Percentiles rank a stretch among this genome's conserved stretches.
Conservation (phyloP, 2,888 invertebrate genomes). For the Leucozona laternaria region DNA sequence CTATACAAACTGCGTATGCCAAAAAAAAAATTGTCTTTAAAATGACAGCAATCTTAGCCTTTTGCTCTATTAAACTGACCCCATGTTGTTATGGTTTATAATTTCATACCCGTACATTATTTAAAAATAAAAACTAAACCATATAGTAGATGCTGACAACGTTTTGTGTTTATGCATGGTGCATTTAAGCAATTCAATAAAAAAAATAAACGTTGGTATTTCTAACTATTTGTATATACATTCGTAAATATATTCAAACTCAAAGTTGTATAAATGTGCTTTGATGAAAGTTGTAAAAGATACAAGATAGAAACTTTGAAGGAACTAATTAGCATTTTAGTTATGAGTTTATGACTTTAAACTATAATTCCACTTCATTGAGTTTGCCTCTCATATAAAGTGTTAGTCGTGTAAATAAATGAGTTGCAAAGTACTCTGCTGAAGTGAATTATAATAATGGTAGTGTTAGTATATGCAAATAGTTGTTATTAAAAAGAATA, state of each 20-base stretch:
- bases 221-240: not conserved
- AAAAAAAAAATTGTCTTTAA: constrained; percentile 1
- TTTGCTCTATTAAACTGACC: constrained; percentile 43
- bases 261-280: not conserved
- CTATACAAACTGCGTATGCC: not conserved
- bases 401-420: too few species aligned
- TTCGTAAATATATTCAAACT: not conserved
- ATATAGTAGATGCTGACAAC: constrained; percentile 5
- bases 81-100: constrained; percentile 34
- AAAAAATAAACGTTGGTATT: constrained; percentile 18
- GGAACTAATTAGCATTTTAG: too few species aligned
- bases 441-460: too few species aligned
- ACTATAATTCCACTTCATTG: too few species aligned
- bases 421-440: too few species aligned
- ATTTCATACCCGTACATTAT: constrained; percentile 33
- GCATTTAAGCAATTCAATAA: constrained; percentile 42
- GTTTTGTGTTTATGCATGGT: constrained; percentile 30
- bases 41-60: constrained; percentile 14
- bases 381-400: too few species aligned
- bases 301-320: too few species aligned
- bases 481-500: too few species aligned
- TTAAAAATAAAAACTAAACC: constrained; percentile 1
- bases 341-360: too few species aligned
- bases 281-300: too few species aligned
- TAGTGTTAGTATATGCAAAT: too few species aligned